Percentiles rank a stretch among this genome's conserved stretches.
Conservation (phyloP, 37 sponge, comb jelly and placozoan genomes). For the Halichondria panicea region DNA sequence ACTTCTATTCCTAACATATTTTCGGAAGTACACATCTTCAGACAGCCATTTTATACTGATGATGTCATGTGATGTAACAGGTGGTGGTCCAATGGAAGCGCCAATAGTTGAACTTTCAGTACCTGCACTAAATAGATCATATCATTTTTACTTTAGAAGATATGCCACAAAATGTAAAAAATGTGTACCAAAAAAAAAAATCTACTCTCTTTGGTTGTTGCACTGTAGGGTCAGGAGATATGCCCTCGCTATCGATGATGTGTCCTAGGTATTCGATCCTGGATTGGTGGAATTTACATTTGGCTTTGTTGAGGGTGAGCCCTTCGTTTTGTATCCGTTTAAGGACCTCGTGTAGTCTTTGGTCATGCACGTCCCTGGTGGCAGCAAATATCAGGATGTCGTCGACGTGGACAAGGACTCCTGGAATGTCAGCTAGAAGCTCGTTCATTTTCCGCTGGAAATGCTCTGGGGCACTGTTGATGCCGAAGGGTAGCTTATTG, state of each 20-base stretch:
- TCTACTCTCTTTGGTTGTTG: too few species aligned
- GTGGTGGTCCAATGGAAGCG: too few species aligned
- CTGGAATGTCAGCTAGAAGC: constrained; percentile 10
- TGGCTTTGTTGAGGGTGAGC: constrained; percentile 24
- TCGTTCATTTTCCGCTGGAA: constrained; percentile 10
- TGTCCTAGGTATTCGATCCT: constrained; percentile 28
- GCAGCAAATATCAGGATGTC: constrained; percentile 19
- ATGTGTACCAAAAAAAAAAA: too few species aligned
- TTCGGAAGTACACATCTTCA: too few species aligned
- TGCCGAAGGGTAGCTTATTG: constrained; percentile 12
- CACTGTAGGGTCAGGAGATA: constrained; percentile 25
- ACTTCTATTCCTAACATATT: too few species aligned
- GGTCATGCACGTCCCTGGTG: constrained; percentile 21
- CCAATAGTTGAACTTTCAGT: too few species aligned
- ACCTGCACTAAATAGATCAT: too few species aligned
- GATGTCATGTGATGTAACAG: too few species aligned
- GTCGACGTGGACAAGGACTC: constrained; percentile 29
- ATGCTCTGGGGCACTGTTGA: constrained; percentile 1
- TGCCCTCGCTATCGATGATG: constrained; percentile 23
- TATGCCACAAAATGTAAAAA: too few species aligned
- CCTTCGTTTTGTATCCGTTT: neutral
- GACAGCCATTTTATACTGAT: too few species aligned
- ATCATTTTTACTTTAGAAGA: too few species aligned
- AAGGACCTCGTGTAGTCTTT: neutral
- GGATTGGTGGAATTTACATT: constrained; percentile 19